Base-by-base conservation (phyloP, 2,888 invertebrate genomes). In the Tenthredo amoena region DNA sequence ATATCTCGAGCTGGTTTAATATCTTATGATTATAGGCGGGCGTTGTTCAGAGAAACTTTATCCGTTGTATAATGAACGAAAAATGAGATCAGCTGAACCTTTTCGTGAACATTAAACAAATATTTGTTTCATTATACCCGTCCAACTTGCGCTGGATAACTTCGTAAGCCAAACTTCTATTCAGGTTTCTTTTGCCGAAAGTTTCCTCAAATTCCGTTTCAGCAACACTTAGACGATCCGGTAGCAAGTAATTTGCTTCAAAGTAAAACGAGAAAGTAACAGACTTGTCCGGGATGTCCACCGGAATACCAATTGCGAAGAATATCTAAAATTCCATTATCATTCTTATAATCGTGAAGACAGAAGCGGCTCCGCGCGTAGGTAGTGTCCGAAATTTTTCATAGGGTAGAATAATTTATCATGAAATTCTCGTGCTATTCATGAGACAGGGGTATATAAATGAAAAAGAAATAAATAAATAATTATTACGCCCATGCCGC, bases 191-290 rank as follows among this genome's bases (percentile, higher is more conserved):
- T 85, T 88, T 89, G 21, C 71, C 55, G 6, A 87, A 86, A 71
- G 89, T 87, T 5, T 87, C 87, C 15, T 87, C 87, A 12, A 88
- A 88, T 62, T 87, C 74, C 43, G 87, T 88, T 79, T 88, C 86
- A 82, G 88, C 91, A 21, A 91, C 91, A 55, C 92, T 94, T 87
- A 92, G 95, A 88, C 96, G 95, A n/a, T 91, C 94, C 0, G 96
- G 95, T 9, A 96, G 91, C 43, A 93, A 94, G 91, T 96, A 97
- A 92, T 96, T 96, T 0, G 96, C 95, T 90, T 97, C 97, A 90
- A 97, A 96, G 94, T 97, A 97, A 90, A 96, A 96, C 0, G 97
- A 96, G 74, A 97, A 94, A 88, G 96, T 96, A 0, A 97, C 95
- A 90, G 96, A 96, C 88, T 96, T 95, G 88, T 96, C 95, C 0